phyloP scores from a whole-genome alignment of 2,113 vertebrate genomes.

The Ptyas mucosa region DNA sequence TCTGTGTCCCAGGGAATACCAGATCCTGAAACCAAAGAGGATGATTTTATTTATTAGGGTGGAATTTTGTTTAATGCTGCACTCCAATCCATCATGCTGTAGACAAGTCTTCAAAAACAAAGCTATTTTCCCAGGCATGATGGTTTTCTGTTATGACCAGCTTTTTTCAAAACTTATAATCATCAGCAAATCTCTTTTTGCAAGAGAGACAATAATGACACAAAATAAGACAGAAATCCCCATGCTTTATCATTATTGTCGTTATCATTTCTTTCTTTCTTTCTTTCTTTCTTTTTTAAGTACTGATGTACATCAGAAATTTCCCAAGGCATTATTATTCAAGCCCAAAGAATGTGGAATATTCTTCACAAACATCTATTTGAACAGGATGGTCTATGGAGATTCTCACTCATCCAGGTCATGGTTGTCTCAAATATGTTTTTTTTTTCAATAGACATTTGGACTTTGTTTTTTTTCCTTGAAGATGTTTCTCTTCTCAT shows the following conservation, averaged over 20 bases:
- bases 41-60: slow-evolving; percentile 62
- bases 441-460: background rate
- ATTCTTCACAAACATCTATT: slow-evolving; percentile 34
- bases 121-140: slow-evolving; percentile 13
- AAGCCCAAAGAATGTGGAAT: slow-evolving; percentile 49
- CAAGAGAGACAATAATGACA: slow-evolving; percentile 9
- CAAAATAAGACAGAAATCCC: background rate
- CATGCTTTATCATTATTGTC: background rate
- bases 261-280: background rate
- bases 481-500: background rate
- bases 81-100: background rate
- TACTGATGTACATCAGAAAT: slow-evolving; percentile 18
- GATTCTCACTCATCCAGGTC: background rate
- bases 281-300: background rate
- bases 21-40: slow-evolving; percentile 58
- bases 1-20: slow-evolving; percentile 51
- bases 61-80: slow-evolving; percentile 51
- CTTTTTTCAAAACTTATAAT: slow-evolving; percentile 30
- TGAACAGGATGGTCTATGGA: slow-evolving; percentile 6
- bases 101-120: slow-evolving; percentile 25
- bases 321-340: slow-evolving; percentile 30
- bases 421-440: background rate
- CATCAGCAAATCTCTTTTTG: slow-evolving; percentile 35
- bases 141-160: background rate
- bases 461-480: background rate